phyloP scores from a whole-genome alignment of 2,888 invertebrate genomes.

The Nemotelus pantherinus region DNA sequence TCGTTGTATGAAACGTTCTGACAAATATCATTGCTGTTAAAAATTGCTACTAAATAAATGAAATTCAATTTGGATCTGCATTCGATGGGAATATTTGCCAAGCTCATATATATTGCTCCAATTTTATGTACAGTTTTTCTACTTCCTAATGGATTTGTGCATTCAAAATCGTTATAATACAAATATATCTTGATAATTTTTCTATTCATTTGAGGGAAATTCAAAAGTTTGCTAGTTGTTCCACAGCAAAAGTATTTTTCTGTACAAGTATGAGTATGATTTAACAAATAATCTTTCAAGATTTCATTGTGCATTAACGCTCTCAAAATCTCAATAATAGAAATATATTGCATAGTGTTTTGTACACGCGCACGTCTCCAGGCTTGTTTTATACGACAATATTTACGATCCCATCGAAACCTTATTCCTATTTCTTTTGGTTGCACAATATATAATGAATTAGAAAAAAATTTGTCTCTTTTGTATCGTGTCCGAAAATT shows the following conservation, averaged over 20 bases:
- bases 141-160: conserved; percentile 9
- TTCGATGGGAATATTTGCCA: not conserved
- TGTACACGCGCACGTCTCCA: no score
- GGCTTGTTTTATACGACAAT: not conserved
- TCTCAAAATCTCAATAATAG: not conserved
- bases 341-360: conserved; percentile 3
- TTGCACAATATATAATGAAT: not conserved
- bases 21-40: not conserved
- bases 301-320: not conserved
- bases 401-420: not conserved
- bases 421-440: conserved; percentile 6
- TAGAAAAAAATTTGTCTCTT: not conserved
- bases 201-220: not conserved
- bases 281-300: not conserved
- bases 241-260: not conserved
- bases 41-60: not conserved
- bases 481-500: not conserved
- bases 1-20: conserved; percentile 4
- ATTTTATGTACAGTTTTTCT: conserved; percentile 9
- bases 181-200: not conserved
- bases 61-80: conserved; percentile 4
- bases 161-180: not conserved
- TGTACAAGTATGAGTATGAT: not conserved
- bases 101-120: conserved; percentile 9
- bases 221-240: not conserved